Evolutionary conservation across 2,888 invertebrate species (phyloP).

Genomic region (Drosophila recens): DNA sequence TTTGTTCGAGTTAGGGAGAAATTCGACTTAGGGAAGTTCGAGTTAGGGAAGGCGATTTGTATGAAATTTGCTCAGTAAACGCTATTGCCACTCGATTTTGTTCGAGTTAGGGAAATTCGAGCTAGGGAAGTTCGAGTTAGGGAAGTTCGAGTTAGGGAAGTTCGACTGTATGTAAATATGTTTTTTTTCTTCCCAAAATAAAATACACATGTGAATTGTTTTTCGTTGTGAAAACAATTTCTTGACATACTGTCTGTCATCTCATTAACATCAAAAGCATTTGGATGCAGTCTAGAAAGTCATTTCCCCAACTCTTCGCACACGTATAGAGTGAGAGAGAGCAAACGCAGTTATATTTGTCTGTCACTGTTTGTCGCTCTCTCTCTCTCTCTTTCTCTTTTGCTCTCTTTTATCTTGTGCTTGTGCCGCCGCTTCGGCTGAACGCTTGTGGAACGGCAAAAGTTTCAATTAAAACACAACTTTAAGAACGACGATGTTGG

Average conservation of each 20-base stretch:
- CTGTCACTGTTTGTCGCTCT: neutral
- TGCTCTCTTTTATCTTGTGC: constrained; percentile 18
- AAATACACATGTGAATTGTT: neutral
- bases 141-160: too few relatives aligned
- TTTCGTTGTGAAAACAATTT: neutral
- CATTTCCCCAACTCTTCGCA: constrained; percentile 1
- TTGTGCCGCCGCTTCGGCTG: constrained; percentile 49
- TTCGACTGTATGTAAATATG: too few relatives aligned
- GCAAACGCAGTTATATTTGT: constrained; percentile 27
- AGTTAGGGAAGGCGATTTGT: too few relatives aligned
- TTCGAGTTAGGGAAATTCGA: too few relatives aligned
- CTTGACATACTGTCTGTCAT: constrained; percentile 24
- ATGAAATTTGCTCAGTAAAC: too few relatives aligned
- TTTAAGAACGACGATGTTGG: constrained; percentile 42
- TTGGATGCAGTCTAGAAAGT: constrained; percentile 57
- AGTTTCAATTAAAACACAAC: constrained; percentile 66
- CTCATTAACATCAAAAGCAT: constrained; percentile 57
- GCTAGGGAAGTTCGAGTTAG: too few relatives aligned
- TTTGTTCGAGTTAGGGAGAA: too few relatives aligned
- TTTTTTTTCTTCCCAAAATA: neutral
- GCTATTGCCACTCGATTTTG: too few relatives aligned
- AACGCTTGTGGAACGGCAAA: constrained; percentile 68
- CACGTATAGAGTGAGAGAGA: constrained; percentile 5
- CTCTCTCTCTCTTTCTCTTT: neutral
- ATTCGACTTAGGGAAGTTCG: too few relatives aligned